Conservation (phyloP, 2,113 vertebrate species). For the Riparia riparia region DNA sequence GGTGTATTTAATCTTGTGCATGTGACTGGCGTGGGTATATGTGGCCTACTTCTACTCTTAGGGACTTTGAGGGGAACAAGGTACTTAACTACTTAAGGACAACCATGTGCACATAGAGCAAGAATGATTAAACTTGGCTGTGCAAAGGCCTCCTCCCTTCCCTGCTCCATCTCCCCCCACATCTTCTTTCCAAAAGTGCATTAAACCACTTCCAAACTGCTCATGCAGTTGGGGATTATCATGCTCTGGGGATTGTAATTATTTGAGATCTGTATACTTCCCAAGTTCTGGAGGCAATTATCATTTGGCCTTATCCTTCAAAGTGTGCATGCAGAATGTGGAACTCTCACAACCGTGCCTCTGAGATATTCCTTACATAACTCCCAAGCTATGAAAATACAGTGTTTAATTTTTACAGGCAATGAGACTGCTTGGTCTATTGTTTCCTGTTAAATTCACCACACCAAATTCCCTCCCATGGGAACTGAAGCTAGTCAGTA, state of each 20-base stretch:
- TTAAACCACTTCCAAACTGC: constrained; percentile 37
- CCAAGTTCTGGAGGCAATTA: constrained; percentile 63
- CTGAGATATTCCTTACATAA: constrained; percentile 65
- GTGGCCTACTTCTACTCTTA: not conserved
- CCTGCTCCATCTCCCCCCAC: not conserved
- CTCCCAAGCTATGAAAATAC: constrained; percentile 65
- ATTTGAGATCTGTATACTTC: constrained; percentile 44
- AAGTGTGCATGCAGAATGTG: constrained; percentile 25
- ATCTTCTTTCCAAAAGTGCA: not conserved
- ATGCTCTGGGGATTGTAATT: constrained; percentile 43
- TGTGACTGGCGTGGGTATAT: not conserved
- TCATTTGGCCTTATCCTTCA: constrained; percentile 57
- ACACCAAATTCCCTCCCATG: constrained; percentile 42
- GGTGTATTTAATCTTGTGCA: not conserved
- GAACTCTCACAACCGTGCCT: constrained; percentile 10
- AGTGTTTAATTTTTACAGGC: constrained; percentile 63
- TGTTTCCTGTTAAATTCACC: constrained; percentile 66
- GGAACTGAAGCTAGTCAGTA: constrained; percentile 33
- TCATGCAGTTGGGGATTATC: constrained; percentile 4
- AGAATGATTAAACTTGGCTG: constrained; percentile 44
- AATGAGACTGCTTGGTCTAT: constrained; percentile 49
- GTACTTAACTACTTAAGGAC: not conserved
- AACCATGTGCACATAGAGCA: not conserved
- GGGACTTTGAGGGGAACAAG: not conserved
- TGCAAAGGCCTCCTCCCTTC: not conserved